A percentile compares a stretch with the other conserved stretches of the same genome.
Conservation (phyloP, 2,797 vertebrate species). For the Helarctos malayanus region DNA sequence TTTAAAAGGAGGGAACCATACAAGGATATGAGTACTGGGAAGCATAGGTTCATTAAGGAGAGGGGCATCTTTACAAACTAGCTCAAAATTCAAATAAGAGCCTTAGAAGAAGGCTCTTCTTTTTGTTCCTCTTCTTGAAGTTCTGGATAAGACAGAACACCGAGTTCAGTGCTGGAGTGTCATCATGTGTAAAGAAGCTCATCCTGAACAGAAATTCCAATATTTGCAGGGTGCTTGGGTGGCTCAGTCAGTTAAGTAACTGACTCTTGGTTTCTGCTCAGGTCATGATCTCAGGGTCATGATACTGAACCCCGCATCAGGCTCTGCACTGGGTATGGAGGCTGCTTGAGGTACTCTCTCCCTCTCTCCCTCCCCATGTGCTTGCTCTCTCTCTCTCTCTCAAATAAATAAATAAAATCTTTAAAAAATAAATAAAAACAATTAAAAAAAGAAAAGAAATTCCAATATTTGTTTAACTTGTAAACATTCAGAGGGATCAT, state of each 20-base stretch:
- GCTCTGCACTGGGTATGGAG: neutral
- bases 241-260: neutral
- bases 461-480: neutral
- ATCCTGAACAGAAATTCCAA: neutral
- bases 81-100: neutral
- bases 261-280: neutral
- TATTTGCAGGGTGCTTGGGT: neutral
- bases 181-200: neutral
- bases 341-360: neutral
- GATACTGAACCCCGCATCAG: fast-evolving
- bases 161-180: neutral
- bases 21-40: neutral
- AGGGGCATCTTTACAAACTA: neutral
- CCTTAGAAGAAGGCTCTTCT: neutral
- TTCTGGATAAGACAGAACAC: neutral
- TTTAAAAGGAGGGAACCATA: neutral
- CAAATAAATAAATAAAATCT: neutral
- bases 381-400: neutral
- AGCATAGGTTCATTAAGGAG: neutral
- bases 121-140: neutral
- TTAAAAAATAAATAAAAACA: neutral
- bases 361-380: neutral
- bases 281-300: neutral
- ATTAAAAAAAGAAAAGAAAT: neutral
- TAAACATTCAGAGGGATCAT: neutral